Base-by-base conservation (phyloP, 2,888 invertebrate species). In the Julus scanicus region DNA sequence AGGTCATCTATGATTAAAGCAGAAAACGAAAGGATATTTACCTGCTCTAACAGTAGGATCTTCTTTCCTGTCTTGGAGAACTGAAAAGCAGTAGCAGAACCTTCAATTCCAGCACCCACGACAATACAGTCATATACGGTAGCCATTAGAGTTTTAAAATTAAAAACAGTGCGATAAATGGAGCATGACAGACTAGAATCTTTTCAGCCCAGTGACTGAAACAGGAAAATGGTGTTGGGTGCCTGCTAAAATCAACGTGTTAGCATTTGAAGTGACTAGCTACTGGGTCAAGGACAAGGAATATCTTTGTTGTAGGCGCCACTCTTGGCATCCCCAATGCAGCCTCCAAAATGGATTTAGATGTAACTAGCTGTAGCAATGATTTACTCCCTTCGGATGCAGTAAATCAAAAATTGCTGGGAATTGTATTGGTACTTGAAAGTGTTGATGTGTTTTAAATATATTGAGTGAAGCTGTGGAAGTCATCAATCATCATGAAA, bases 91-190 rank as follows among this genome's bases (percentile, higher is more conserved):
- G 91, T 91, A 0, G 91, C 90, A 0, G 91, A 91, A 0, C 92
- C 92, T 88, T 91, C 91, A 15, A 92, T 90, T 8, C 92, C 92
- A 2, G 92, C 92, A 6, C 92, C 92, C 17, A 92, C 90, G 8
- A 92, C 92, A 37, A 92, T 91, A 71, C 84, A 88, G 85, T 90
- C 90, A 71, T 89, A 88, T 6, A 53, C 17, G 2, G 44, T 63
- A 20, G 20, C 37, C 87, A 87, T 87, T 87, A 37, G 15, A 44
- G n/a, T 87, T 84, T n/a, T 9, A 48, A 84, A 44, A 6, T 17
- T 11, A 9, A 71, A 71, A 71, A 20, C 71, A 71, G 71, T 71
- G 11, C n/a, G 20, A 9, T 20, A 29, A 29, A 71, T 29, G 20
- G 71, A 9, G 20, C 29, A 71, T 71, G 71, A 20, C 71, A 71